Evolutionary conservation across 1,140 invertebrate species (phyloP).

Genomic region (Meteorus sp.): DNA sequence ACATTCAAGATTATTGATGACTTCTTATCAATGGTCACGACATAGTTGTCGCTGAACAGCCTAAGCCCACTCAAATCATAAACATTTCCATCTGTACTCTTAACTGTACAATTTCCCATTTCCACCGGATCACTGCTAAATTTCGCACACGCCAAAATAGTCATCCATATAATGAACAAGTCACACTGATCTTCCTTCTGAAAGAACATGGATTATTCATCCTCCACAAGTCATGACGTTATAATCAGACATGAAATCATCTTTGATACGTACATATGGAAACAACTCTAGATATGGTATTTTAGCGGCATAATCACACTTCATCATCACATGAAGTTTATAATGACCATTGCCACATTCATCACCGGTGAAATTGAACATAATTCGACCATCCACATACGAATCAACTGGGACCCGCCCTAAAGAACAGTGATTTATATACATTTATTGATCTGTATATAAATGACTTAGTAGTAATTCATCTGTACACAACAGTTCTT

Average conservation of each 20-base stretch:
- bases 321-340: slow-evolving; percentile 40
- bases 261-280: slow-evolving; percentile 33
- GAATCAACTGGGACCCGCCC: slow-evolving; percentile 36
- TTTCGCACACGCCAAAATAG: slow-evolving; percentile 32
- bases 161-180: slow-evolving; percentile 39
- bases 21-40: slow-evolving; percentile 31
- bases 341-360: slow-evolving; percentile 36
- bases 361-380: slow-evolving; percentile 44
- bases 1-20: slow-evolving; percentile 48
- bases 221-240: not conserved
- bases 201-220: slow-evolving; percentile 25
- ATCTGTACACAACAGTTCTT: slow-evolving; percentile 1
- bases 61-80: slow-evolving; percentile 47
- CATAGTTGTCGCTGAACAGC: slow-evolving; percentile 46
- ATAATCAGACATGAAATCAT: not conserved
- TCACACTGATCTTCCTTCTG: slow-evolving; percentile 37
- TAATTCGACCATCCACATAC: slow-evolving; percentile 30
- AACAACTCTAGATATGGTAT: slow-evolving; percentile 35
- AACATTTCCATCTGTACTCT: slow-evolving; percentile 28
- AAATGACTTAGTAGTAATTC: slow-evolving; percentile 3
- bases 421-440: slow-evolving; percentile 37
- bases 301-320: slow-evolving; percentile 40
- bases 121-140: slow-evolving; percentile 5
- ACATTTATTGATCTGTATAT: no score
- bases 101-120: slow-evolving; percentile 38